phyloP scores from a whole-genome alignment of 1,140 invertebrate species.

The Drosophila arizonae region DNA sequence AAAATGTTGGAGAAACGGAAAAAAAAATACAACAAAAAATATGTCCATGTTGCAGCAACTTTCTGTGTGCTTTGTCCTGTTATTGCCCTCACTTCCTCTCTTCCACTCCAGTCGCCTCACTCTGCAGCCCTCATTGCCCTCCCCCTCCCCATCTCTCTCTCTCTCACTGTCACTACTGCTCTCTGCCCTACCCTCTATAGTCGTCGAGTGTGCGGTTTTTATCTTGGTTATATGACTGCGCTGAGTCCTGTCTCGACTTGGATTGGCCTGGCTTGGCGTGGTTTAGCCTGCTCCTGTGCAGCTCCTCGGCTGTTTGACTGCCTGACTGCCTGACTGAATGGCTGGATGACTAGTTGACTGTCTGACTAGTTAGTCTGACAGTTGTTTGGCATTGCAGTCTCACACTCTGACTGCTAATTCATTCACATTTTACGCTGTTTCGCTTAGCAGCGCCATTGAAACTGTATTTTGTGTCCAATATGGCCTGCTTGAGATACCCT shows the following conservation, averaged over 20 bases:
- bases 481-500: slow-evolving; percentile 23
- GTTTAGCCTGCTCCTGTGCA: slow-evolving; percentile 11
- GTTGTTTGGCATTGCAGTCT: slow-evolving; percentile 49
- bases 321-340: too few species aligned
- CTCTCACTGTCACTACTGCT: neutral
- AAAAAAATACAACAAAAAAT: slow-evolving; percentile 24
- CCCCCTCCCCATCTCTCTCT: neutral
- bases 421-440: slow-evolving; percentile 59
- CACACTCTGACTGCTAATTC: slow-evolving; percentile 66
- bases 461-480: slow-evolving; percentile 16
- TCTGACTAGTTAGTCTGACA: slow-evolving; percentile 1
- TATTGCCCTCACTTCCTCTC: slow-evolving; percentile 32
- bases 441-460: slow-evolving; percentile 31
- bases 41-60: slow-evolving; percentile 63
- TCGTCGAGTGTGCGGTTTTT: slow-evolving; percentile 73
- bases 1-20: neutral
- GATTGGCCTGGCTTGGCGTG: neutral
- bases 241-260: slow-evolving; percentile 9
- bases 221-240: slow-evolving; percentile 57
- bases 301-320: neutral
- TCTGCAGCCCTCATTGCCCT: neutral
- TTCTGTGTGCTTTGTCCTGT: slow-evolving; percentile 71
- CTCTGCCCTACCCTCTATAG: neutral
- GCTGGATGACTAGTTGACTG: neutral
- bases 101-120: neutral